These are phyloP conservation scores for Archivesica marissinica DNA, from an alignment of 1,140 invertebrate genomes.

Conservation along the genomic window DNA sequence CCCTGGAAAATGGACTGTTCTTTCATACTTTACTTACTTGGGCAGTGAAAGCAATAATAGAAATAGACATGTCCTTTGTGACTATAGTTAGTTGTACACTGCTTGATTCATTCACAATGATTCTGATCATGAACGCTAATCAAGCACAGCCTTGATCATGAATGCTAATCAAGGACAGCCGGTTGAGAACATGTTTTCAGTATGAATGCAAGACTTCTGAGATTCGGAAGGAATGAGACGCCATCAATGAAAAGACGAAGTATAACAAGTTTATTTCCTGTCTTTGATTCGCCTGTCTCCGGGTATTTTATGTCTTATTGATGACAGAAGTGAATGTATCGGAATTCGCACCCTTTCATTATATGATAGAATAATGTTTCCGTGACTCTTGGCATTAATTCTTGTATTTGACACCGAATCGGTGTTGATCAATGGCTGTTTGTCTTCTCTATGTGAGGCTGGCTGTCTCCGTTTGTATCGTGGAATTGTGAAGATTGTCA, in stretches of 20 bases:
- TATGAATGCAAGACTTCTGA: neutral
- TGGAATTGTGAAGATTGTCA: neutral
- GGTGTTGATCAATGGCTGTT: slow-evolving; percentile 2
- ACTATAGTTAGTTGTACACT: no score
- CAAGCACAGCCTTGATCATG: no score
- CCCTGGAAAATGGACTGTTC: no score
- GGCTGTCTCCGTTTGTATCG: neutral
- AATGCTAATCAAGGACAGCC: neutral
- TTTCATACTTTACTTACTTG: no score
- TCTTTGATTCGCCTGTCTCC: slow-evolving; percentile 21
- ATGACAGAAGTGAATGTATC: slow-evolving; percentile 13
- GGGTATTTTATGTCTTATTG: neutral
- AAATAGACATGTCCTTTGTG: no score
- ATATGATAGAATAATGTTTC: neutral
- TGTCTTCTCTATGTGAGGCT: neutral
- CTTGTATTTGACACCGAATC: neutral
- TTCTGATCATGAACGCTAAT: no score
- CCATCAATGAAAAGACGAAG: neutral
- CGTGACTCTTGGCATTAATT: neutral
- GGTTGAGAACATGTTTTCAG: neutral
- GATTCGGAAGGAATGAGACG: neutral
- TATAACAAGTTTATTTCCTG: slow-evolving; percentile 16
- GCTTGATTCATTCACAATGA: no score
- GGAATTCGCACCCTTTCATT: slow-evolving; percentile 7
- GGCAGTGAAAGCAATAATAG: no score